Evolutionary conservation across 2,888 invertebrate genomes (phyloP).

Genomic region (Alloscopus bannaensis): DNA sequence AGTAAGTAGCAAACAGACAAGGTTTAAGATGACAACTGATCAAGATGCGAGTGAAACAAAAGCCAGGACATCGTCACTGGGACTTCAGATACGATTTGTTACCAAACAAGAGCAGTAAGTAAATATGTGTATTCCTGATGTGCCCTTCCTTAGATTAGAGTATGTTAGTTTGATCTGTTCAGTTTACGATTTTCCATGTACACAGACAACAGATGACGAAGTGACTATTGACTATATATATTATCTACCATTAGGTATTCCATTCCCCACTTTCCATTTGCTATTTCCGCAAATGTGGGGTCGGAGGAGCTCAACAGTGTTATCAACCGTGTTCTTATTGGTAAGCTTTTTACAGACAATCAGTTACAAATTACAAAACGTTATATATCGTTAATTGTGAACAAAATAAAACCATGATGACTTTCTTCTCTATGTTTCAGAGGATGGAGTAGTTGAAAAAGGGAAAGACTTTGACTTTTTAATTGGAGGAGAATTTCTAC

Average conservation of each 20-base stretch:
- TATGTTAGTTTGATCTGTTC: no score
- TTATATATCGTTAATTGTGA: not conserved
- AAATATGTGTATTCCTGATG: no score
- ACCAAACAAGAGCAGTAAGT: conserved; percentile 90
- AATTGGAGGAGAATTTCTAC: conserved; percentile 87
- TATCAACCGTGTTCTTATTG: conserved; percentile 86
- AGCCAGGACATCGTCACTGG: conserved; percentile 42
- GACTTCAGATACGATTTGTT: conserved; percentile 84
- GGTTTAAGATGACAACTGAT: not conserved
- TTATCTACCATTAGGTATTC: no score
- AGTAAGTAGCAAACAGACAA: no score
- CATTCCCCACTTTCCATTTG: conserved; percentile 89
- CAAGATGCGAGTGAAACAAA: not conserved
- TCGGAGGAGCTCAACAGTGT: conserved; percentile 84
- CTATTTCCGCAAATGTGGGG: conserved; percentile 85
- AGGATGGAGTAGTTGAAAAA: conserved; percentile 69
- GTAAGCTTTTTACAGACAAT: conserved; percentile 73
- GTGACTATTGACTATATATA: conserved; percentile 1
- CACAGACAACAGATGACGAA: not conserved
- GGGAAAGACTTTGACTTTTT: conserved; percentile 89
- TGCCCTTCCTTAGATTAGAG: no score
- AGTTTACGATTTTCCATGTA: no score
- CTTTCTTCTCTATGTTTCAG: conserved; percentile 61
- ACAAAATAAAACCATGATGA: not conserved
- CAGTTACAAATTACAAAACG: conserved; percentile 7